Evolutionary conservation across 2,113 vertebrate genomes (phyloP).

Genomic region (Antechinus stuartii): DNA sequence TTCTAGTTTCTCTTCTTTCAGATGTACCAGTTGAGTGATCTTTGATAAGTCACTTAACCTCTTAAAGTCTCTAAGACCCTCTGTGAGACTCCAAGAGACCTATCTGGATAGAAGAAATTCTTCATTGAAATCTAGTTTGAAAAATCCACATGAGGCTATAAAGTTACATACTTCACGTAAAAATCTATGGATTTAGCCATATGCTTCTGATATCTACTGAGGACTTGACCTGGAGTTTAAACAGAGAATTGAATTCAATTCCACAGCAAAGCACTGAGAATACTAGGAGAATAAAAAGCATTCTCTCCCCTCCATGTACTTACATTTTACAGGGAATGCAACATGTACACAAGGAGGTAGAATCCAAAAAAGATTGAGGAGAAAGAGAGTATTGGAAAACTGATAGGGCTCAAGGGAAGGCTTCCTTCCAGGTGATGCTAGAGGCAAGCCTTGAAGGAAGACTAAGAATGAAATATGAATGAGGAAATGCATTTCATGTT

Average conservation of each 20-base stretch:
- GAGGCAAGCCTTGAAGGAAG: neutral
- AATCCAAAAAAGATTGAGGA: neutral
- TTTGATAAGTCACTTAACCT: neutral
- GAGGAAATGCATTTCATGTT: neutral
- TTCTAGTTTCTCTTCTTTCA: neutral
- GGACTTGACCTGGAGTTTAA: neutral
- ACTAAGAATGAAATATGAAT: neutral
- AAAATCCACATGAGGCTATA: neutral
- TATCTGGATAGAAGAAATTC: neutral
- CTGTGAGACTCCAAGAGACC: neutral
- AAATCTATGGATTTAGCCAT: neutral
- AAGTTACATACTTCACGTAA: neutral
- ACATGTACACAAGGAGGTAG: neutral
- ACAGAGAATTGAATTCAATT: neutral
- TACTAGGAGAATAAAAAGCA: neutral
- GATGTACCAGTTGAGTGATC: neutral
- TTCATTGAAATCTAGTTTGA: neutral
- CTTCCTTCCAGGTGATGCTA: neutral
- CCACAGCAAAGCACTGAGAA: neutral
- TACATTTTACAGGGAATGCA: neutral
- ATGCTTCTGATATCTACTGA: neutral
- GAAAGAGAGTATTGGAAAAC: neutral
- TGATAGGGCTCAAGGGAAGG: neutral
- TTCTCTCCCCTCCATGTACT: neutral
- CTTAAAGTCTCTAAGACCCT: neutral